Base-by-base conservation (phyloP, 2,888 invertebrate genomes). In the Drosophila quasianomalipes region DNA sequence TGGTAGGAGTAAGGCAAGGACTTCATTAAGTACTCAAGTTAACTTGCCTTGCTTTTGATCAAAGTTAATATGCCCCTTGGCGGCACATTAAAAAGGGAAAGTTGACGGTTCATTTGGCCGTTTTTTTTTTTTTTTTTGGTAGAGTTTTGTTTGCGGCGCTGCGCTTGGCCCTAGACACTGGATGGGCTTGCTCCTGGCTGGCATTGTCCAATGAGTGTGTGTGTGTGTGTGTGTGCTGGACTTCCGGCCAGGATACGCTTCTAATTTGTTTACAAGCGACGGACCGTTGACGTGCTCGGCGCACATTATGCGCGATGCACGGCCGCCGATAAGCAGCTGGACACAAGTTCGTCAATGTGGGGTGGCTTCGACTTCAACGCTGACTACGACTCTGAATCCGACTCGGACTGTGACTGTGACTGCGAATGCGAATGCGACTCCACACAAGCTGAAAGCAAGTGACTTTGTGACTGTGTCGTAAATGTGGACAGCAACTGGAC, bases 241-340 rank as follows among this genome's bases (percentile, higher is more conserved):
- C 86, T 85, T 89, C 87, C 86, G 87, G 89, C 39, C 86, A 89
- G 89, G 89, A 89, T 89, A 86, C 86, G 85, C 81, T 89, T 75
- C 89, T 86, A 86, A 86, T 89, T 86, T 86, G 85, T 86, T 86
- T 86, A 86, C 89, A 82, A 77, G 82, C 82, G 79, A 58, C 75
- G 70, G 57, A 7, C 69, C 72, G 77, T 69, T 89, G 80, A 79
- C 89, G 89, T 89, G 89, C 53, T 69, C 64, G 63, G 62, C 64
- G 76, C 81, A 90, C 90, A 89, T 89, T 90, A 89, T 79, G 84
- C 77, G 74, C 81, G 83, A 89, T 88, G 85, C 82, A 83, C 49
- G 75, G 74, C 65, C 70, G 49, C 54, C 68, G 88, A 88, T 88
- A 88, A 88, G 84, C 85, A 87, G 76, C 74, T 82, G 80, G 76